Percentiles rank a stretch among this genome's conserved stretches.
phyloP scores from a whole-genome alignment of 2,888 invertebrate species.

The Agrochola lychnidis region DNA sequence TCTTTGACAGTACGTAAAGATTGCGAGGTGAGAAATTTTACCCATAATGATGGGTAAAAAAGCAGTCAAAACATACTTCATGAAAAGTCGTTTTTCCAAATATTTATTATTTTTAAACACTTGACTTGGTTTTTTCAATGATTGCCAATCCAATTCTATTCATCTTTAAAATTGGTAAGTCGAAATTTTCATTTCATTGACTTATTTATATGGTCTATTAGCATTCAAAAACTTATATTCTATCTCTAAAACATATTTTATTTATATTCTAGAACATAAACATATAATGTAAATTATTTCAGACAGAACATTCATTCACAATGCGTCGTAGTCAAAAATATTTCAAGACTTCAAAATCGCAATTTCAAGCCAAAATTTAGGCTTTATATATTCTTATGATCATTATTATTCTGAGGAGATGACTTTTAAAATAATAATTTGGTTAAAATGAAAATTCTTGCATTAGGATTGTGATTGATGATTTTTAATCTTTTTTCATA shows the following conservation, averaged over 20 bases:
- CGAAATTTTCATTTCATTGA: not conserved
- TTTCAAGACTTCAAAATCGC: conserved; percentile 14
- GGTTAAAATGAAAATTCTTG: conserved; percentile 8
- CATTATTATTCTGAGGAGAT: conserved; percentile 24
- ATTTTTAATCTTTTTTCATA: not conserved
- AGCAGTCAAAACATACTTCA: no score
- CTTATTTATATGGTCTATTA: not conserved
- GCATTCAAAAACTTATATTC: no score
- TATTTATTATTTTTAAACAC: no score
- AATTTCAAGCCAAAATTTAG: conserved; percentile 19
- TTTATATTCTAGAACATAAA: conserved; percentile 2
- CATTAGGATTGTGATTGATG: not conserved
- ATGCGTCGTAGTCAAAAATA: conserved; percentile 19
- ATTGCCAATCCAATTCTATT: not conserved
- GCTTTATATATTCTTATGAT: conserved; percentile 4
- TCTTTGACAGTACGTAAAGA: no score
- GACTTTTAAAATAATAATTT: conserved; percentile 1
- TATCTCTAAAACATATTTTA: not conserved
- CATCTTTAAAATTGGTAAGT: not conserved
- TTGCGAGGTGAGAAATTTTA: no score
- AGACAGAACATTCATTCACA: not conserved
- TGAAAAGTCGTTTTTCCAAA: no score
- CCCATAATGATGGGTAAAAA: no score
- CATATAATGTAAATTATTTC: conserved; percentile 9
- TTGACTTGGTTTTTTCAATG: not conserved